Evolutionary conservation across 2,888 invertebrate genomes (phyloP), one percentile per base, ranked within the genome.

Genomic region (Oscheius myriophilus): DNA sequence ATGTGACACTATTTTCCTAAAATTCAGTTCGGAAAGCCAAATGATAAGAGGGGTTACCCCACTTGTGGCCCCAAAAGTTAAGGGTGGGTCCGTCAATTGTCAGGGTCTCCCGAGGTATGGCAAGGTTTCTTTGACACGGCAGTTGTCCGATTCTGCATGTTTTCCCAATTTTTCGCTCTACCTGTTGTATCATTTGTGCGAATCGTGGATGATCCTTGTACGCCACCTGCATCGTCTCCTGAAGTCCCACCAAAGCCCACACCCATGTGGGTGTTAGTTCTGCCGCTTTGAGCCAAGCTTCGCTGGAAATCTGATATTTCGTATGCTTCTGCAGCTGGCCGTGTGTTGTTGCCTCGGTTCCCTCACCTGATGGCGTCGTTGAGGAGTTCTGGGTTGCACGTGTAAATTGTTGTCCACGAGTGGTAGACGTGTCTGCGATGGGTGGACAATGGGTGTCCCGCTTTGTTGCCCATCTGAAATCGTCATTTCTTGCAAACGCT

Each of bases 241-340:
- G 78, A 12, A 80, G 71, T 61, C 78, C 80, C 1, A 80, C 75
- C 11, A 80, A 53, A 4, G 78, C 80, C 80, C 80, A 80, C 4
- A 80, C 76, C 80, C 80, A 80, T 11, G 80, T 80, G 2, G 80
- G 80, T 6, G 80, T 80, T 43, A 76, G 42, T 49, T 80, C 80
- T 18, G 78, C 80, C 3, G 78, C 73, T 52, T 75, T 75, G 16
- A 80, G 58, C 80, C 80, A 80, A 1, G 80, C 80, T 58, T 78
- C 76, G 52, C 80, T 79, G 68, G 42, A 79, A 72, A 11, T n/a
- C 39, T 53, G 18, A 14, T 21, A 12, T 23, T 43, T 9, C 23
- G n/a, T 58, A 18, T 11, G 43, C 23, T 12, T 18, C 16, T 7
- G 42, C 43, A 58, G 12, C 42, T 21, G 14, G 23, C 21, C 18